These are phyloP conservation scores for Caenorhabditis macrosperma DNA, from an alignment of 2,888 invertebrate species.

Conservation along the genomic window DNA sequence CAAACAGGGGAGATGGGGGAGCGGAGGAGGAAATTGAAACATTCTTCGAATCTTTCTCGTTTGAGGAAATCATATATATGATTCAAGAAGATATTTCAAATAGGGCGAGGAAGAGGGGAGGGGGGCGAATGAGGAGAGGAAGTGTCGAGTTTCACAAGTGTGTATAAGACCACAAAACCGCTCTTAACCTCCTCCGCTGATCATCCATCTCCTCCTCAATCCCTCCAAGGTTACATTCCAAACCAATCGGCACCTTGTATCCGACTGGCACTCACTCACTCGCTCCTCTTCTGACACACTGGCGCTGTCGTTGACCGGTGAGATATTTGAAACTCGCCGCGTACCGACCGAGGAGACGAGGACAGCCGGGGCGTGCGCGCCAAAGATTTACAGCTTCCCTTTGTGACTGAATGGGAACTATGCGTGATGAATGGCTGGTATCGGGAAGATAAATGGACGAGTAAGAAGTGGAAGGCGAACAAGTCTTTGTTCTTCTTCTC, in stretches of 20 bases:
- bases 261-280: slow-evolving; percentile 48
- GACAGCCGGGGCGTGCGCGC: slow-evolving; percentile 28
- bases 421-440: slow-evolving; percentile 12
- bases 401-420: slow-evolving; percentile 8
- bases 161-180: slow-evolving; percentile 52
- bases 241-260: slow-evolving; percentile 55
- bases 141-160: slow-evolving; percentile 50
- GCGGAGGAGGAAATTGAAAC: not conserved
- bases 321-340: slow-evolving; percentile 40
- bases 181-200: slow-evolving; percentile 52
- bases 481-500: not conserved
- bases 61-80: no score
- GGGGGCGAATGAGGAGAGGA: not conserved
- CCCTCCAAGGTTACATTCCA: slow-evolving; percentile 57
- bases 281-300: slow-evolving; percentile 15
- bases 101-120: not conserved
- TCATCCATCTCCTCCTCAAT: slow-evolving; percentile 42
- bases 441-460: not conserved
- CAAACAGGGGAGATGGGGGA: not conserved
- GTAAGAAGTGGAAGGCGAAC: not conserved
- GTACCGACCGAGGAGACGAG: not conserved
- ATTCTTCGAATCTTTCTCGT: not conserved
- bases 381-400: slow-evolving; percentile 56
- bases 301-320: slow-evolving; percentile 39
- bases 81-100: no score